These are phyloP conservation scores for Leptura quadrifasciata DNA, from an alignment of 2,888 invertebrate species.

Conservation along the genomic window DNA sequence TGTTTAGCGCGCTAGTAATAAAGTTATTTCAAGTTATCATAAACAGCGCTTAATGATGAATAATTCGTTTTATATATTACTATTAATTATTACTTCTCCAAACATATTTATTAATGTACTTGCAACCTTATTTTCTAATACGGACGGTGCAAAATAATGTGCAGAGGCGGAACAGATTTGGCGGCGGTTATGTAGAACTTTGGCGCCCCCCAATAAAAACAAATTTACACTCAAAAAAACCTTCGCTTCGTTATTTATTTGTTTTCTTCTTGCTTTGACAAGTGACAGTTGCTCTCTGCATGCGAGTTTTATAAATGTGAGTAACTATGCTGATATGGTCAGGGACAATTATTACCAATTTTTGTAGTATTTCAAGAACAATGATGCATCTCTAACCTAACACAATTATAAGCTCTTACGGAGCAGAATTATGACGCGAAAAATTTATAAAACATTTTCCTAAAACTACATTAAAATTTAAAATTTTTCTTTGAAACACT, in stretches of 20 bases:
- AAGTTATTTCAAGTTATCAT: slow-evolving; percentile 7
- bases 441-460: slow-evolving; percentile 2
- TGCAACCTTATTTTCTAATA: slow-evolving; percentile 7
- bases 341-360: not conserved
- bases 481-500: slow-evolving; percentile 21
- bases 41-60: not conserved
- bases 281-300: slow-evolving; percentile 23
- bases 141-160: not conserved
- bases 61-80: not conserved
- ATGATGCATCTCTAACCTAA: slow-evolving; percentile 12
- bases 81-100: not conserved
- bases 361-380: slow-evolving; percentile 5
- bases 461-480: slow-evolving; percentile 8
- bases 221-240: slow-evolving; percentile 11
- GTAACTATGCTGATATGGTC: slow-evolving; percentile 1
- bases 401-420: not conserved
- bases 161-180: slow-evolving; percentile 16
- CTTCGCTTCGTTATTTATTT: slow-evolving; percentile 14
- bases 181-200: not conserved
- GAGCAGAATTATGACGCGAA: not conserved
- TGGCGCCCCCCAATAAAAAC: slow-evolving; percentile 32
- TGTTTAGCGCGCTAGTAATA: not conserved
- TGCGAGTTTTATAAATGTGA: slow-evolving; percentile 18
- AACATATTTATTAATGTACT: slow-evolving; percentile 7
- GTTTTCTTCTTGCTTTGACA: slow-evolving; percentile 21